Percentiles rank a stretch among this genome's conserved stretches.
Evolutionary conservation across 2,113 vertebrate species (phyloP).

Genomic region (Mola mola): DNA sequence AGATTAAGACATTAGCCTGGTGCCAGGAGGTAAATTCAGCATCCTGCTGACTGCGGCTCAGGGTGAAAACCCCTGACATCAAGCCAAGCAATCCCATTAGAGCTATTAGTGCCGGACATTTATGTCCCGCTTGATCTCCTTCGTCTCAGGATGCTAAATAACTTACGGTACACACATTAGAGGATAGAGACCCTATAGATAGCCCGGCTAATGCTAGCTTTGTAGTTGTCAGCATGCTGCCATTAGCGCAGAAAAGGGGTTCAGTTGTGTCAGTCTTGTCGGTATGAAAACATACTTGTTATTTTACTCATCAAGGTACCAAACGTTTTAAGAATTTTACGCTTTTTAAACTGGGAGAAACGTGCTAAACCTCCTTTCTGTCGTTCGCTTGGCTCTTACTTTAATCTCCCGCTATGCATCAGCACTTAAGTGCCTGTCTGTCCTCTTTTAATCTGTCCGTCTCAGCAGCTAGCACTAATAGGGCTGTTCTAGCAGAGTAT

Average conservation of each 20-base stretch:
- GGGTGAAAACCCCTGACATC: constrained; percentile 54
- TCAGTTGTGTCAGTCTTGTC: constrained; percentile 6
- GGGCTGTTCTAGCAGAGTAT: constrained; percentile 53
- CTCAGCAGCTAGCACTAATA: constrained; percentile 65
- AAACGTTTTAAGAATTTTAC: constrained; percentile 37
- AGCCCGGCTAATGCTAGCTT: constrained; percentile 62
- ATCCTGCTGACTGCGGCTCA: constrained; percentile 66
- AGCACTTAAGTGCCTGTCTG: constrained; percentile 78
- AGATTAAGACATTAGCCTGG: constrained; percentile 57
- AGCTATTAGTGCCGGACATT: constrained; percentile 53
- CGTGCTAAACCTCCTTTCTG: constrained; percentile 4
- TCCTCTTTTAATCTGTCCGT: constrained; percentile 23
- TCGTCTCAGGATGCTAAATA: constrained; percentile 69
- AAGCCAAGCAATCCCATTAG: constrained; percentile 70
- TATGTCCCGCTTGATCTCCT: constrained; percentile 55
- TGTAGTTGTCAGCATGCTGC: constrained; percentile 33
- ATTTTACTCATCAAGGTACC: constrained; percentile 24
- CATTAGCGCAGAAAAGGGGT: constrained; percentile 21
- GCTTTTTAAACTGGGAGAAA: constrained; percentile 28
- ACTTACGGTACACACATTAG: constrained; percentile 39
- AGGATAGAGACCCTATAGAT: constrained; percentile 56
- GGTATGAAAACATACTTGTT: background rate
- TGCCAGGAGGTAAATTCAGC: constrained; percentile 35
- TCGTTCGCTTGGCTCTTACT: constrained; percentile 39
- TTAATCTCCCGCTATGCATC: constrained; percentile 72